A percentile compares a stretch with the other conserved stretches of the same genome.
Evolutionary conservation across 2,888 invertebrate species (phyloP).

Genomic region (Drosophila gaucha): DNA sequence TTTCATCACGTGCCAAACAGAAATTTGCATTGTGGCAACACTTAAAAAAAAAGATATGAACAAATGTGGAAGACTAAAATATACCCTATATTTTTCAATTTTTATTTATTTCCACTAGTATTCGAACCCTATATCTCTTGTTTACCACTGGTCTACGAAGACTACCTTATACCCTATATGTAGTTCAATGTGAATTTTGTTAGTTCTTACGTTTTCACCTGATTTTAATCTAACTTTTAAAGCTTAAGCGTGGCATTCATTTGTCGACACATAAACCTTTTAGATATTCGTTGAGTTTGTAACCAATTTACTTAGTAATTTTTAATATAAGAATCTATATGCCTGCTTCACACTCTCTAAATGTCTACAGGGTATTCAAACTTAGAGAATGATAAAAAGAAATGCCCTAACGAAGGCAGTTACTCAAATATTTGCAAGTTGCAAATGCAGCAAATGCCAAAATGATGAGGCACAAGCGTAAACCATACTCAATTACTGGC

Average conservation of each 20-base stretch:
- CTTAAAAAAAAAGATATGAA: not conserved
- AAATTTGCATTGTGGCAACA: conserved; percentile 60
- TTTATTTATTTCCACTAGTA: no score
- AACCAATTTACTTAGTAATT: no score
- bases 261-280: no score
- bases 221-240: no score
- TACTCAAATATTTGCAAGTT: conserved; percentile 74
- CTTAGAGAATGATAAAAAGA: conserved; percentile 13
- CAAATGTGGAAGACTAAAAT: not conserved
- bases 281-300: no score
- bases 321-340: no score
- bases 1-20: conserved; percentile 66
- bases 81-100: conserved; percentile 1
- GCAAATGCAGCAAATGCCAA: conserved; percentile 61
- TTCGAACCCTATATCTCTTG: no score
- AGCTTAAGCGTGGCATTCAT: no score
- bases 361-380: conserved; percentile 1
- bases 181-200: no score
- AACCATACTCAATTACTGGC: conserved; percentile 75
- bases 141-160: no score
- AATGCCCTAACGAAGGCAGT: conserved; percentile 67
- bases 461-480: conserved; percentile 69
- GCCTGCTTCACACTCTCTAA: not conserved
- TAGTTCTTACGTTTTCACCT: no score
- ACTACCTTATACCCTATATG: no score